Percentiles rank a stretch among this genome's conserved stretches.
Evolutionary conservation across 2,113 vertebrate species (phyloP).

Genomic region (Crypturellus undulatus): DNA sequence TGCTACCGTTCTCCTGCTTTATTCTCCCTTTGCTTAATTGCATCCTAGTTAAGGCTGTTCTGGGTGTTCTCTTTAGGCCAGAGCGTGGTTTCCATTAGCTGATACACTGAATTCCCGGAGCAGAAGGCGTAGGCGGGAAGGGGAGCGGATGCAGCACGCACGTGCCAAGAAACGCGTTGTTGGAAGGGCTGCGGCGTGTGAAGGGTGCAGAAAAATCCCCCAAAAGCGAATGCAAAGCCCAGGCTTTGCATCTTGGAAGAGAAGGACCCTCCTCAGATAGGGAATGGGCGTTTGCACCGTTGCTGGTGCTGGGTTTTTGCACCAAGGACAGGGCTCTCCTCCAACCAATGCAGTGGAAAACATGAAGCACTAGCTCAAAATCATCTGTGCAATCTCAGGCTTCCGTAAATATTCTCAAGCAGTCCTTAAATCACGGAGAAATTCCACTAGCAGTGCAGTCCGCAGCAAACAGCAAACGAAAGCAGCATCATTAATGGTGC

Average conservation of each 20-base stretch:
- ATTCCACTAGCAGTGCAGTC: conserved; percentile 2
- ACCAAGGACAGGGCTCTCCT: neutral
- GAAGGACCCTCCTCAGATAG: conserved; percentile 7
- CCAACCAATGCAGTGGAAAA: neutral
- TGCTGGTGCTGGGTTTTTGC: neutral
- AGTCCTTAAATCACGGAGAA: conserved; percentile 17
- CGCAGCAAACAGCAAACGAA: conserved; percentile 52
- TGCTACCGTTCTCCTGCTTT: conserved; percentile 5
- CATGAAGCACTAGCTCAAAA: neutral
- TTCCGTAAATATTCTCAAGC: conserved; percentile 22
- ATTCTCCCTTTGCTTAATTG: neutral
- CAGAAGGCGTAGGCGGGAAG: conserved; percentile 32
- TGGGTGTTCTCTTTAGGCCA: neutral
- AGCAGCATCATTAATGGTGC: conserved; percentile 56
- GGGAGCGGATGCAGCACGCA: conserved; percentile 11
- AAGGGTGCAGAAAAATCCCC: conserved; percentile 29
- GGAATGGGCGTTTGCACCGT: neutral
- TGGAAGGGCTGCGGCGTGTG: conserved; percentile 29
- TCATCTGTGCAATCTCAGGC: neutral
- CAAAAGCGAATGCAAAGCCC: neutral
- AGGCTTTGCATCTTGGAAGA: conserved; percentile 46
- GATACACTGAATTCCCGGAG: conserved; percentile 2
- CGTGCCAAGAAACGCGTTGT: conserved; percentile 24
- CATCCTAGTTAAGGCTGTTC: conserved; percentile 3
- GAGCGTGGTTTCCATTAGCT: no score